Evolutionary conservation across 2,113 vertebrate genomes (phyloP).

Genomic region (Oreochromis niloticus): DNA sequence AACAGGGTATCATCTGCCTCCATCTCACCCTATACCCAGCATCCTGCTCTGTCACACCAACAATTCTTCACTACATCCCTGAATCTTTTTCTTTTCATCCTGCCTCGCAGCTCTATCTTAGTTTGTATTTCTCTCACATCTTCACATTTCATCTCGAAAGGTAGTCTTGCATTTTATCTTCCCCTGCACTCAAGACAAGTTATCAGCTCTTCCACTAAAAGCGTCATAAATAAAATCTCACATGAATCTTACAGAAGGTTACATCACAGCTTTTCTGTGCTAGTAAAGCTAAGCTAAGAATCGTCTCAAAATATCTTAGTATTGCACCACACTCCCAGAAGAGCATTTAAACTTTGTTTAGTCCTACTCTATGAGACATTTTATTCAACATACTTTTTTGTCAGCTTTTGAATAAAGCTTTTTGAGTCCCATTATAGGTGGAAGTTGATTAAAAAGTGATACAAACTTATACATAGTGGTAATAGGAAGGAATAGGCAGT

Average conservation of each 20-base stretch:
- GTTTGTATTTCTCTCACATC: background rate
- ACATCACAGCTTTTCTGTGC: background rate
- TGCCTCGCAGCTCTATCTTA: background rate
- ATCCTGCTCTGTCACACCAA: background rate
- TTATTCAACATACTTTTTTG: conserved; percentile 5
- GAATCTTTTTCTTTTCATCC: background rate
- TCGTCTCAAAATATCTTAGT: background rate
- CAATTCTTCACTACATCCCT: background rate
- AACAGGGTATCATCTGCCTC: too few relatives aligned
- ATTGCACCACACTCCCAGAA: background rate
- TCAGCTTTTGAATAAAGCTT: background rate
- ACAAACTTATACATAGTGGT: background rate
- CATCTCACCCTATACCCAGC: too few relatives aligned
- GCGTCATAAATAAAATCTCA: conserved; percentile 35
- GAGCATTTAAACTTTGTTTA: background rate
- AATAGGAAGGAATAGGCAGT: background rate
- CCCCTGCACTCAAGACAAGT: background rate
- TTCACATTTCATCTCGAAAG: background rate
- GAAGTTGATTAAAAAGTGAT: background rate
- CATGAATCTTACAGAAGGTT: conserved; percentile 14
- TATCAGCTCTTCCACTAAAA: conserved; percentile 16
- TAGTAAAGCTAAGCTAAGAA: background rate
- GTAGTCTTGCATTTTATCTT: background rate
- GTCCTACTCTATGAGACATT: background rate
- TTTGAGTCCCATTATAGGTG: background rate